phyloP scores from a whole-genome alignment of 2,797 vertebrate genomes.

The Channallabes apus region DNA sequence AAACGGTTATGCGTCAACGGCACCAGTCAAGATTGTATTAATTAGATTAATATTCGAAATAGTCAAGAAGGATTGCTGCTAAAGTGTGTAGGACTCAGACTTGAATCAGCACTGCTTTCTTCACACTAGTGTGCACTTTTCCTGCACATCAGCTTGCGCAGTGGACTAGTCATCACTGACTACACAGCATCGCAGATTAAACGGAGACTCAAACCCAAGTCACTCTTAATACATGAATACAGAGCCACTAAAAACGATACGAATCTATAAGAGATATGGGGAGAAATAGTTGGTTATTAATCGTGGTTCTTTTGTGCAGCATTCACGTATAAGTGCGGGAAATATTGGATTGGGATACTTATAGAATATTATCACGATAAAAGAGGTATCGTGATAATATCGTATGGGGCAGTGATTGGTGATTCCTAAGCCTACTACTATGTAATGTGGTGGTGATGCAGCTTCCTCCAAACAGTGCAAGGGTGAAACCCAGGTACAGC shows the following conservation, averaged over 20 bases:
- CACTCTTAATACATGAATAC: background rate
- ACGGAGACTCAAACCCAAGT: background rate
- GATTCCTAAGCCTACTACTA: too few relatives aligned
- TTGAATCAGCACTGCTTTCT: conserved; percentile 59
- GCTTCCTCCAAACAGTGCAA: background rate
- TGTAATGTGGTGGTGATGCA: background rate
- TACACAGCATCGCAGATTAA: background rate
- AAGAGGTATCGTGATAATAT: too few relatives aligned
- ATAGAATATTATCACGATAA: too few relatives aligned
- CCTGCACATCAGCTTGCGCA: conserved; percentile 59
- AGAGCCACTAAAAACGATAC: background rate
- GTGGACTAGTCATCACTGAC: conserved; percentile 63
- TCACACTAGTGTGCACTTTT: conserved; percentile 43
- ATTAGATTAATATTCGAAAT: background rate
- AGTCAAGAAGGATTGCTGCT: background rate
- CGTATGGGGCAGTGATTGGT: too few relatives aligned
- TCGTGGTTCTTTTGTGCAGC: too few relatives aligned
- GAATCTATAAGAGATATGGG: background rate
- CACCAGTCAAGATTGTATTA: background rate
- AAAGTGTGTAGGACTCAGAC: conserved; percentile 53
- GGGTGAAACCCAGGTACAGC: background rate
- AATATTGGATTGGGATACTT: too few relatives aligned
- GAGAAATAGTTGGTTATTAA: too few relatives aligned
- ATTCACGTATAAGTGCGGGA: too few relatives aligned
- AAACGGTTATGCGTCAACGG: background rate